Base-by-base conservation (phyloP, 2,113 vertebrate genomes). In the Peromyscus californicus region DNA sequence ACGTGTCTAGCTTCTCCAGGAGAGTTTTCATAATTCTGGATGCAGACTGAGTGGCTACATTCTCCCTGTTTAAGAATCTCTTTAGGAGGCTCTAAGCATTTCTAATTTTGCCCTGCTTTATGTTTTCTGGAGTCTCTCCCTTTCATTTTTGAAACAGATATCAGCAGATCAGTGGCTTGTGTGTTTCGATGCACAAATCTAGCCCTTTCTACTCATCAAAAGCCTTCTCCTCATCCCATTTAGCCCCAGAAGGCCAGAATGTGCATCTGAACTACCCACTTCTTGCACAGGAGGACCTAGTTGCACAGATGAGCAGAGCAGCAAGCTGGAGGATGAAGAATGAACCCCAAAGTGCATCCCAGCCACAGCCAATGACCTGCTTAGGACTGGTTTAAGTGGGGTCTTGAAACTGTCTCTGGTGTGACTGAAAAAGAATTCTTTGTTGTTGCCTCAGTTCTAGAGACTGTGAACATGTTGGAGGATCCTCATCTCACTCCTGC, bases 401-500 rank as follows among this genome's bases (percentile, higher is more conserved):
- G 29, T 16, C 42, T 31, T 31, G 13, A 91, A 26, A 31, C 15
- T 75, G 21, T 76, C n/a, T 67, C 61, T 51, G 22, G 72, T 12
- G 9, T 19, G 0, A 6, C 4, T 48, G 36, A 33, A 8, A 54
- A 92, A 39, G 57, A 22, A 7, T 36, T 79, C 6, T 79, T 82
- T 42, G 45, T 31, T 61, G 29, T 82, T 76, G 67, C 7, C 2
- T 19, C 51, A 15, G 6, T 86, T 75, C 79, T 3, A 19, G 31
- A 82, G 17, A 3, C 22, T 39, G 24, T 19, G 8, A 63, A 59
- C 17, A 80, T 7, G 51, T 4, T 22, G 4, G 3, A 57, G 54
- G 45, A 67, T 7, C 33, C 69, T 4, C 0, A 1, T 4, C 4
- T 65, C 1, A 0, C 29, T 45, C 19, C 33, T 1, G 39, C 17